A percentile compares a stretch with the other conserved stretches of the same genome.
phyloP scores from a whole-genome alignment of 2,888 invertebrate genomes.

The Nephrotoma appendiculata region DNA sequence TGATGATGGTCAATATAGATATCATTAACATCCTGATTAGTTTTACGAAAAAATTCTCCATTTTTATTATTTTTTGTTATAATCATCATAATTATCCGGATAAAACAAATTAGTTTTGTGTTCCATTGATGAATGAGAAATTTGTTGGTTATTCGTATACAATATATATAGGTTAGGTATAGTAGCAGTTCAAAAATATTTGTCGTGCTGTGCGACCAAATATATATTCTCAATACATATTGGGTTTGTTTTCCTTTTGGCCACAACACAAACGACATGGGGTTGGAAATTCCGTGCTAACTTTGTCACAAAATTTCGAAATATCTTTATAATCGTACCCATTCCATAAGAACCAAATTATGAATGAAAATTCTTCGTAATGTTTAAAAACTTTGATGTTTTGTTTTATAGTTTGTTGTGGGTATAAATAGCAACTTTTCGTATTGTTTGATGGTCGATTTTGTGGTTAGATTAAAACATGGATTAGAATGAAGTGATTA shows the following conservation, averaged over 20 bases:
- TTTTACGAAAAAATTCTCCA: background rate
- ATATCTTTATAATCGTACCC: background rate
- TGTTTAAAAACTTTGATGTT: background rate
- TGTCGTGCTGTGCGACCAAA: background rate
- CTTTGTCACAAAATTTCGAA: background rate
- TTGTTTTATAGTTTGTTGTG: background rate
- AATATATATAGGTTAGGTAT: background rate
- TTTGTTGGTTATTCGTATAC: background rate
- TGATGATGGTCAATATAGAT: background rate
- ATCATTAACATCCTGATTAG: background rate
- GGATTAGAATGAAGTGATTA: background rate
- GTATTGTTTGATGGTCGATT: background rate
- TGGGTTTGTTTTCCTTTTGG: background rate
- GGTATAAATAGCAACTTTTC: background rate
- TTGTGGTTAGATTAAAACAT: background rate
- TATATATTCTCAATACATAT: background rate
- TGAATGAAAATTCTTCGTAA: background rate
- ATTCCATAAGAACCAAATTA: background rate
- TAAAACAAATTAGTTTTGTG: background rate
- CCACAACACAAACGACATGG: background rate
- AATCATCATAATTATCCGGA: background rate
- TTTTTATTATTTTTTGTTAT: background rate
- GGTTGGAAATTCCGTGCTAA: background rate
- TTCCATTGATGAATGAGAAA: background rate
- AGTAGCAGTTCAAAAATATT: background rate